Evolutionary conservation across 2,113 vertebrate genomes (phyloP).

Genomic region (Aspiorhynchus laticeps): DNA sequence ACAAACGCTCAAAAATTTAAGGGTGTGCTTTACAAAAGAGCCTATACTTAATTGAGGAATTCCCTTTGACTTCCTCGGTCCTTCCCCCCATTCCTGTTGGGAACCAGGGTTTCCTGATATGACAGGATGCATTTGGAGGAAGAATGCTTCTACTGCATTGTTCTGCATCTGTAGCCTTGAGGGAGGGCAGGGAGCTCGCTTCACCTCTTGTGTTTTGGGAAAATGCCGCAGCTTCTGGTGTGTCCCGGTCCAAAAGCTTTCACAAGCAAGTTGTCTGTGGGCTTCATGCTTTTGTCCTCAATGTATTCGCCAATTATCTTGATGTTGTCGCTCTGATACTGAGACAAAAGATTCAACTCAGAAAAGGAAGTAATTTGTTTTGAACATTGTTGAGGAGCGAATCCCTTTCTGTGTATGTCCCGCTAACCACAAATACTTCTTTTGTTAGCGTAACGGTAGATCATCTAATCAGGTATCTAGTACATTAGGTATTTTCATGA

Average conservation of each 20-base stretch:
- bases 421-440: constrained; percentile 32
- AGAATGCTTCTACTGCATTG: constrained; percentile 54
- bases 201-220: constrained; percentile 33
- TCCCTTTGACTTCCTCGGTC: constrained; percentile 33
- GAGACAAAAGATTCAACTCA: constrained; percentile 55
- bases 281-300: constrained; percentile 53
- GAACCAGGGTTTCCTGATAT: constrained; percentile 6
- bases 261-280: constrained; percentile 53
- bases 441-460: constrained; percentile 46
- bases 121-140: constrained; percentile 47
- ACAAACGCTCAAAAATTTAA: background rate
- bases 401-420: constrained; percentile 22
- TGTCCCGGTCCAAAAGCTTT: constrained; percentile 48
- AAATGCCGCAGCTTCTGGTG: constrained; percentile 41
- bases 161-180: constrained; percentile 57
- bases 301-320: constrained; percentile 53
- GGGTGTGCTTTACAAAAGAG: constrained; percentile 34
- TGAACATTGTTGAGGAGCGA: constrained; percentile 37
- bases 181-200: constrained; percentile 33
- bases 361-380: constrained; percentile 56
- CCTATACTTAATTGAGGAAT: constrained; percentile 38
- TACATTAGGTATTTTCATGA: constrained; percentile 14
- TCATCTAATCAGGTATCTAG: constrained; percentile 18
- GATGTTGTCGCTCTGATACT: constrained; percentile 54
- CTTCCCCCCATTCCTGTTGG: constrained; percentile 51